Base-by-base conservation (phyloP, 2,797 vertebrate genomes). In the Catamblyrhynchus diadema region DNA sequence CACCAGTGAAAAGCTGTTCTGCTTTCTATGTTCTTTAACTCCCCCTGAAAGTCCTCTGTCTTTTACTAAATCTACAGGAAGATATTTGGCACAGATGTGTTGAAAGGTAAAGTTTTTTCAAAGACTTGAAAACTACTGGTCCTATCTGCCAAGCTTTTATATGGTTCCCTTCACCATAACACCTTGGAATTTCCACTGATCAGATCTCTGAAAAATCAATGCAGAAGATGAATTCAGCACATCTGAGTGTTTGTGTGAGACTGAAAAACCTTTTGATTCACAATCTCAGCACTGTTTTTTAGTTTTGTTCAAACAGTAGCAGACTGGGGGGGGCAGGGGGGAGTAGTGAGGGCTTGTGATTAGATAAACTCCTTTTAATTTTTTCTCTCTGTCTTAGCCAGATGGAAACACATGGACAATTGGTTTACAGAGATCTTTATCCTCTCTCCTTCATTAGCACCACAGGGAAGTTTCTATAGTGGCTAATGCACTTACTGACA, bases 401-500 rank as follows among this genome's bases (percentile, higher is more conserved):
- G 85, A 92, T 90, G 70, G 87, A 94, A 96, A 86, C 82, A 90
- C 96, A 93, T 88, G 95, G 93, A 92, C 94, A 88, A 93, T 94
- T 94, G 95, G 85, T 95, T 96, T 96, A 97, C 89, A 84, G 82
- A 94, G 87, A 91, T 91, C 93, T 96, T 94, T 91, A 94, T 97
- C 95, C 87, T 95, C 73, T 90, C 51, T 90, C 91, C 92, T 94
- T 96, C 95, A 96, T 96, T 95, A 96, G 85, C 88, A 95, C 94
- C 93, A 93, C 45, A 0, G 94, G 84, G 93, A 96, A 93, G 94
- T 84, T 96, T 93, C 93, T 90, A 12, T 39, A 93, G 95, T 94
- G 94, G 91, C 80, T 96, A 97, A 97, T 95, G 91, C 90, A 96
- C 95, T 97, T 96, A 90, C 95, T 88, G 90, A 93, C 95, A 96